These are phyloP conservation scores for Drosophila nigromelanica DNA, from an alignment of 1,140 invertebrate genomes.

Conservation along the genomic window DNA sequence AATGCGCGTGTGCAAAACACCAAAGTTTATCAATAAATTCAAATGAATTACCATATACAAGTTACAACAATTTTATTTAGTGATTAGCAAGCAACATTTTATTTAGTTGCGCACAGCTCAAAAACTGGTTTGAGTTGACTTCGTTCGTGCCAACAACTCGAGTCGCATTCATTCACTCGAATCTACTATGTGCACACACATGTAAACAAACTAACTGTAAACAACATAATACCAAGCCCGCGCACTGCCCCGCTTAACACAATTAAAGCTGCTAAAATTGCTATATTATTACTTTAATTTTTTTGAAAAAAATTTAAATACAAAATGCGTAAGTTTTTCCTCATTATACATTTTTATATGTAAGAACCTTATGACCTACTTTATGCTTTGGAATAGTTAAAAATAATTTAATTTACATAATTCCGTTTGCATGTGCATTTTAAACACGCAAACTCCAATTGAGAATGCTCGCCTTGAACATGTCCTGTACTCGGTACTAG, in stretches of 20 bases:
- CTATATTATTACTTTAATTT: background rate
- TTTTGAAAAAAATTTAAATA: background rate
- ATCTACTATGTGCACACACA: slow-evolving; percentile 21
- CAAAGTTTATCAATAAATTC: background rate
- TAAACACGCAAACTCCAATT: background rate
- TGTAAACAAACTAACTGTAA: slow-evolving; percentile 35
- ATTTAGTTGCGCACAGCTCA: slow-evolving; percentile 18
- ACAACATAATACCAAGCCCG: slow-evolving; percentile 3
- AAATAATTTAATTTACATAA: background rate
- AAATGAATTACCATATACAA: slow-evolving; percentile 2
- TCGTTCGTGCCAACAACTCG: slow-evolving; percentile 25
- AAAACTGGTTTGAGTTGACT: slow-evolving; percentile 47
- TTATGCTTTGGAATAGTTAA: background rate
- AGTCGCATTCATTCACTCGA: slow-evolving; percentile 27
- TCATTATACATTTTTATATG: slow-evolving; percentile 2
- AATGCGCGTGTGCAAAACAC: slow-evolving; percentile 5
- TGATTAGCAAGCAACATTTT: slow-evolving; percentile 6
- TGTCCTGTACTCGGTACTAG: background rate
- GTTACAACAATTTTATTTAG: slow-evolving; percentile 6
- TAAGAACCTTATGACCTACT: background rate
- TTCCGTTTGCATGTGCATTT: background rate
- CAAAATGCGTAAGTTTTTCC: slow-evolving; percentile 43
- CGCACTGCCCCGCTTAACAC: background rate
- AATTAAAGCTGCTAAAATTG: background rate
- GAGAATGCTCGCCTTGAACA: background rate